Conservation (phyloP, 2,797 vertebrate genomes). For the Todus mexicanus region DNA sequence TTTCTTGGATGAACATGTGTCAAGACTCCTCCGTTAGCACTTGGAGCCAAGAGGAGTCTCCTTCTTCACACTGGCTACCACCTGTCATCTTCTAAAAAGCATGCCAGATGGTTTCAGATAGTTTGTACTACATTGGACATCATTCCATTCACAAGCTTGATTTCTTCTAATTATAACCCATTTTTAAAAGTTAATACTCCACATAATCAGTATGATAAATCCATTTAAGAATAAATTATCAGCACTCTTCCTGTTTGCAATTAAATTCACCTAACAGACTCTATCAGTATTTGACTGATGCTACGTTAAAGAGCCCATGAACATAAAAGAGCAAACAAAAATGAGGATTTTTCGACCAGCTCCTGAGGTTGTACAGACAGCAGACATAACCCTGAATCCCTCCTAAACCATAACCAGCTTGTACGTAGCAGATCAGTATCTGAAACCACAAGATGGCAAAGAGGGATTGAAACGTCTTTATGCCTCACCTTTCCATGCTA, state of each 20-base stretch:
- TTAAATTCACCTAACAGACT: not conserved
- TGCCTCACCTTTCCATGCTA: not conserved
- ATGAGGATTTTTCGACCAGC: not conserved
- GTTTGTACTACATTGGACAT: not conserved
- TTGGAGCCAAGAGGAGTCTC: conserved; percentile 9
- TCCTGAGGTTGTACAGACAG: not conserved
- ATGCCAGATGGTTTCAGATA: conserved; percentile 23
- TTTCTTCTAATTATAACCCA: not conserved
- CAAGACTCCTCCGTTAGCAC: not conserved
- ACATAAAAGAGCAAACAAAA: not conserved
- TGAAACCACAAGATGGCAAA: not conserved
- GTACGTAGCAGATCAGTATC: not conserved
- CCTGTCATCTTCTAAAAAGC: conserved; percentile 23
- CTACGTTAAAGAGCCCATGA: not conserved
- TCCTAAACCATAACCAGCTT: not conserved
- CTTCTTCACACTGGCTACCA: conserved; percentile 3
- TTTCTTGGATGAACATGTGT: not conserved
- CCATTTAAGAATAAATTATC: not conserved
- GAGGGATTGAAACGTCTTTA: not conserved
- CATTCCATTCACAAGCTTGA: not conserved
- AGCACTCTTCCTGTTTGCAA: not conserved
- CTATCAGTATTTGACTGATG: fast-evolving
- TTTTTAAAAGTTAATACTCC: not conserved
- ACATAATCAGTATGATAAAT: not conserved
- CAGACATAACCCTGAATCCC: not conserved